phyloP scores from a whole-genome alignment of 2,888 invertebrate species.

The Drosophila subsilvestris region DNA sequence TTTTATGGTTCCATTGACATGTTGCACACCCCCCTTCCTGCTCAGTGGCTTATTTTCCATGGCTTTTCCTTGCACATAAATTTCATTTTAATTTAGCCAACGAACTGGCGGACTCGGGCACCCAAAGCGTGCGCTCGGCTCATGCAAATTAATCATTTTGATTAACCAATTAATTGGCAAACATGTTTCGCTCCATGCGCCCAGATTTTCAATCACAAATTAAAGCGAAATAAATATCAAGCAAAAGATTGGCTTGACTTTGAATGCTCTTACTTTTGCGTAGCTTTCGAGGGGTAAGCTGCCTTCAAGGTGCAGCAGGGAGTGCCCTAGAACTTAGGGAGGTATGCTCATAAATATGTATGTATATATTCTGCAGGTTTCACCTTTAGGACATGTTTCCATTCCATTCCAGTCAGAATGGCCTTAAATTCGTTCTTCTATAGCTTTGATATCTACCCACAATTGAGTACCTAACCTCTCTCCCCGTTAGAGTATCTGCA shows the following conservation, averaged over 20 bases:
- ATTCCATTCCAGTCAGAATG: no score
- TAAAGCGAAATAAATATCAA: slow-evolving; percentile 60
- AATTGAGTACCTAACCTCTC: background rate
- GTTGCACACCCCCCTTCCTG: slow-evolving; percentile 25
- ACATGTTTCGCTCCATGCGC: slow-evolving; percentile 64
- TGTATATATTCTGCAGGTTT: no score
- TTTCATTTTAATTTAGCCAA: slow-evolving; percentile 40
- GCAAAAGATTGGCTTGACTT: slow-evolving; percentile 1
- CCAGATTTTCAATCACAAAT: slow-evolving; percentile 71
- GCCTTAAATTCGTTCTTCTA: no score
- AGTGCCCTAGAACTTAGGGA: no score
- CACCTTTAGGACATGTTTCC: no score
- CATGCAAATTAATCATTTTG: slow-evolving; percentile 76
- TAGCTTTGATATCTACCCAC: background rate
- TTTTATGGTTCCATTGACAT: slow-evolving; percentile 74
- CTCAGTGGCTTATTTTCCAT: slow-evolving; percentile 21
- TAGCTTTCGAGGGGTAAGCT: no score
- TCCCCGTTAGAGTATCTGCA: background rate
- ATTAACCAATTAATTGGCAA: slow-evolving; percentile 76
- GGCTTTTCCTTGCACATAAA: slow-evolving; percentile 33
- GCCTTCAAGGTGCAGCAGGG: no score
- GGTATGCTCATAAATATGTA: no score
- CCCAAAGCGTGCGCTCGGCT: slow-evolving; percentile 59
- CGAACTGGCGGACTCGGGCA: background rate
- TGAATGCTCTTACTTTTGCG: background rate